Base-by-base conservation (phyloP, 2,888 invertebrate genomes). In the Alloscopus bannaensis region DNA sequence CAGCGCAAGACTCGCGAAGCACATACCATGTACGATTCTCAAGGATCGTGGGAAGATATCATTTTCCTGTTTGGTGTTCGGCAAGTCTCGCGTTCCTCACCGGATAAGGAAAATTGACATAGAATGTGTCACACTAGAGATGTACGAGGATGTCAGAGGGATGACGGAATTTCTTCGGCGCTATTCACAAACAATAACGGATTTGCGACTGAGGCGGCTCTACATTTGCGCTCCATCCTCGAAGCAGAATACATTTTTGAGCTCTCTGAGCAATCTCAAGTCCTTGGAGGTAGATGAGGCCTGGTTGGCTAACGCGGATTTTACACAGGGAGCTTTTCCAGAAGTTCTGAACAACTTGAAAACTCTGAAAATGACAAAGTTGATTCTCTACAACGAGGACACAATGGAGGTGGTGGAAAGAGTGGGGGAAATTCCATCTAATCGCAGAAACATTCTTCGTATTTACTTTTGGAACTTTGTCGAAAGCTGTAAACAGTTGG, bases 221-320 rank as follows among this genome's bases (percentile, higher is more conserved):
- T 77, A 62, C 55, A 52, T 77, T 22, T 40, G 62, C 28, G 29
- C 29, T 3, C 18, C 13, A 18, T 47, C 40, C 47, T 42, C 29
- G 4, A 57, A 50, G 4, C 69, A 69, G 26, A 28, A 13, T 0
- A 0, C 18, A 8, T 69, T 77, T 28, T 52, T 77, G 6, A 62
- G 69, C n/a, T 13, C 29, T 0, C 45, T 77, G 1, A 6, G 26
- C 0, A 77, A 69, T n/a, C 42, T 77, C 2, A 13, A 52, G 13
- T 18, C 11, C 1, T n/a, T 77, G 62, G 76, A 69, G 20, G 1
- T 62, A 16, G 76, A 69, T 40, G 62, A 77, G 20, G 45, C 69
- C 3, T 69, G 76, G 76, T 26, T 77, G 20, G 55, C 62, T 1
- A 69, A 62, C 47, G 52, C 40, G 0, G 76, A 69, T 28, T 22